Base-by-base conservation (phyloP, 2,888 invertebrate genomes). In the Hypena proboscidalis region DNA sequence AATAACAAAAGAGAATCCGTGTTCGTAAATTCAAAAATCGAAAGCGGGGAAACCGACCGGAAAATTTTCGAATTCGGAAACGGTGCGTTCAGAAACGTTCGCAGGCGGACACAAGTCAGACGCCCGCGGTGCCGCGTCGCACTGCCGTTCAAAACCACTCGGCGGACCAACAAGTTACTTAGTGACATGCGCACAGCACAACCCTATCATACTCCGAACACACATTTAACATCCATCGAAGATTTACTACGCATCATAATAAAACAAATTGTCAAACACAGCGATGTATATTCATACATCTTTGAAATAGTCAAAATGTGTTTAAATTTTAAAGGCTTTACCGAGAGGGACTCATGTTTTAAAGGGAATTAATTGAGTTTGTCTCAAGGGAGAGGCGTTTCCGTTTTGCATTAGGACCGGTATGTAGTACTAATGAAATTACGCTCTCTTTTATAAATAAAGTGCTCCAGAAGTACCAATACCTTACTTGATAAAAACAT, bases 351-450 rank as follows among this genome's bases (percentile, higher is more conserved):
- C 74, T 70, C 70, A 70, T 81, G 79, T 85, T 86, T 80, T 77
- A 83, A 80, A 84, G 81, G 80, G 81, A 80, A 83, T 83, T 88
- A 89, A 89, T 89, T 82, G 88, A 88, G 83, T 89, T 89, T 86
- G 83, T 85, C 85, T 85, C 85, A 75, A 76, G 86, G 83, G 87
- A 80, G 79, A 64, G 75, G 73, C 77, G 79, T 80, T 84, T 86
- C 85, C 83, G 85, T 76, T 83, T 83, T 83, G 80, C 85, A 85
- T 82, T 86, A 88, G 83, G 76, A 74, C 73, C 74, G 72, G 74
- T 77, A 78, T 71, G 67, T 74, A 77, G 76, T 70, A 79, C 77
- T 87, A 88, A 90, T 83, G 64, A 75, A 84, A 83, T 89, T 89
- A 88, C 75, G 58, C 61, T 67, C 74, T 77, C 75, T 82, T 82